These are phyloP conservation scores for Cheilosia scutellata DNA, from an alignment of 2,888 invertebrate species.

Conservation along the genomic window DNA sequence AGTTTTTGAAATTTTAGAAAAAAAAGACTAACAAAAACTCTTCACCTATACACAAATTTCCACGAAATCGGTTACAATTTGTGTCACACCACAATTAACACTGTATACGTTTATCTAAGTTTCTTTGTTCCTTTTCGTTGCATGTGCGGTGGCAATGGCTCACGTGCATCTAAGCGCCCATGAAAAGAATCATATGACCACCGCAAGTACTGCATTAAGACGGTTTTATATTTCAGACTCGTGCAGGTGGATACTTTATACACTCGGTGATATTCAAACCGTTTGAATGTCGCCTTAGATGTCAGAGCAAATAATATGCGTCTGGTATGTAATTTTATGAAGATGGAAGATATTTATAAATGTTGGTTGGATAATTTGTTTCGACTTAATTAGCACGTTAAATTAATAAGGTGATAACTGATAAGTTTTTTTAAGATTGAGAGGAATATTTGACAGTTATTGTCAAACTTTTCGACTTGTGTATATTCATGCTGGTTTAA, in stretches of 20 bases:
- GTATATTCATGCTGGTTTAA: no score
- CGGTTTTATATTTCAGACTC: slow-evolving; percentile 40
- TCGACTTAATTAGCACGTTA: background rate
- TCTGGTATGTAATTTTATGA: background rate
- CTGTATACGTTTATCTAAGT: background rate
- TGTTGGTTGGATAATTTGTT: background rate
- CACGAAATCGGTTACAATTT: slow-evolving; percentile 8
- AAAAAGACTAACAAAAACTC: background rate
- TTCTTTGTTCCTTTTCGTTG: background rate
- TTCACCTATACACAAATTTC: background rate
- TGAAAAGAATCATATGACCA: slow-evolving; percentile 43
- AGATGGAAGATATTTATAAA: background rate
- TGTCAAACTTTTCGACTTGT: no score
- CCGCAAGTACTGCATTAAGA: slow-evolving; percentile 18
- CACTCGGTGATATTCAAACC: slow-evolving; percentile 44
- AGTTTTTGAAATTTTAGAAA: background rate
- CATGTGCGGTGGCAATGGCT: slow-evolving; percentile 7
- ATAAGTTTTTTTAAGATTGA: no score
- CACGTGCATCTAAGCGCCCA: slow-evolving; percentile 57
- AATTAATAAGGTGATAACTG: no score
- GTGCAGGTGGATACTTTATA: slow-evolving; percentile 50
- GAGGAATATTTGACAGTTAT: no score
- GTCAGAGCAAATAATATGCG: slow-evolving; percentile 1
- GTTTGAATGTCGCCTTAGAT: slow-evolving; percentile 29
- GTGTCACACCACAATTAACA: slow-evolving; percentile 2